Conservation (phyloP, 2,888 invertebrate species). For the Tetanocera ferruginea region DNA sequence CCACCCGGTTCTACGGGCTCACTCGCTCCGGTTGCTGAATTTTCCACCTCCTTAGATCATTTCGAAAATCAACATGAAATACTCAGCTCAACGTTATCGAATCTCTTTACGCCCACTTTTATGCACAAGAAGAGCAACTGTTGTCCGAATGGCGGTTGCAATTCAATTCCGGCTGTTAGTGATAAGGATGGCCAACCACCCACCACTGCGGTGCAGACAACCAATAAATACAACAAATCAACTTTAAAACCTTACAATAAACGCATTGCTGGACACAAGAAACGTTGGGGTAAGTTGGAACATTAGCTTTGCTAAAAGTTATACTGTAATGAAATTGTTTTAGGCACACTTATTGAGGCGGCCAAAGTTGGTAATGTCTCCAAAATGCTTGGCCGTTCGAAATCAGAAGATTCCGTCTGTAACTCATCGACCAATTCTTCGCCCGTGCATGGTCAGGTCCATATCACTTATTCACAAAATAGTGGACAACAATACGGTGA, state of each 20-base stretch:
- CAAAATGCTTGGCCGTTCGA: constrained; percentile 82
- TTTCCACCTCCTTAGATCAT: constrained; percentile 79
- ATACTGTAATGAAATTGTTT: background rate
- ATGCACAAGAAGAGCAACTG: constrained; percentile 64
- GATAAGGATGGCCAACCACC: constrained; percentile 46
- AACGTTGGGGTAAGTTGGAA: constrained; percentile 76
- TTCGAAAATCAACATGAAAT: constrained; percentile 75
- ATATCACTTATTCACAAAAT: constrained; percentile 65
- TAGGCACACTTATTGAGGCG: constrained; percentile 84
- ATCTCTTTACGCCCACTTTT: constrained; percentile 72
- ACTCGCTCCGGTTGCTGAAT: constrained; percentile 83
- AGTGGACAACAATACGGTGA: constrained; percentile 54
- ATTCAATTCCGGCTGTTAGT: constrained; percentile 7
- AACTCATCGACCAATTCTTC: constrained; percentile 74
- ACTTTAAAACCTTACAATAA: constrained; percentile 69
- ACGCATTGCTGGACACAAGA: constrained; percentile 77
- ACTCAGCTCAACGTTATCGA: constrained; percentile 79
- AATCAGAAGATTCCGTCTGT: constrained; percentile 87
- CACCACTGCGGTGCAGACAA: constrained; percentile 53
- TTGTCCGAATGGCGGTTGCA: constrained; percentile 62
- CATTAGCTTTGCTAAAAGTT: background rate
- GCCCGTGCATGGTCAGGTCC: constrained; percentile 80
- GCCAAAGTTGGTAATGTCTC: constrained; percentile 86
- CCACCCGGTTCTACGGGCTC: constrained; percentile 77
- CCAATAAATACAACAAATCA: constrained; percentile 66